Conservation (phyloP, 2,797 vertebrate genomes). For the Menidia menidia region DNA sequence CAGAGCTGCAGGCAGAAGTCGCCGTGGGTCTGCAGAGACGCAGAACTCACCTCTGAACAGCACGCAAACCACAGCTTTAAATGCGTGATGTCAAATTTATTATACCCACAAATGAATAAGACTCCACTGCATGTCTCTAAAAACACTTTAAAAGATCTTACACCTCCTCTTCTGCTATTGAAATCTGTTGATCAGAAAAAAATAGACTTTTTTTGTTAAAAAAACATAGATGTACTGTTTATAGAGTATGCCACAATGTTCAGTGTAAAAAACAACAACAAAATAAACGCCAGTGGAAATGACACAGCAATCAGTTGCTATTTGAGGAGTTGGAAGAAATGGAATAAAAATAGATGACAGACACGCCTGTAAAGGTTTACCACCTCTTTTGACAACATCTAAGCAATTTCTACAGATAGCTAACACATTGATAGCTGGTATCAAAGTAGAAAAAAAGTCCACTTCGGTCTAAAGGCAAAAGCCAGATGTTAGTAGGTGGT, state of each 20-base stretch:
- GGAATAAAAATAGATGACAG: neutral
- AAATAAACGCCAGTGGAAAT: neutral
- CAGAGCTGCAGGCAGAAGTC: constrained; percentile 34
- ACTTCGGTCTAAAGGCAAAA: no score
- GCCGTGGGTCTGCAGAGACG: constrained; percentile 25
- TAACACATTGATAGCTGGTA: no score
- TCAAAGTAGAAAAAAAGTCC: no score
- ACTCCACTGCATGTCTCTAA: constrained; percentile 13
- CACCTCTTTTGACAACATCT: no score
- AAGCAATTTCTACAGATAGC: no score
- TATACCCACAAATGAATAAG: neutral
- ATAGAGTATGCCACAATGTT: neutral
- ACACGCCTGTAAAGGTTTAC: no score
- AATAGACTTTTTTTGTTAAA: neutral
- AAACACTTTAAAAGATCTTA: constrained; percentile 1
- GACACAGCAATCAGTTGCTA: no score
- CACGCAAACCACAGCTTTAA: constrained; percentile 27
- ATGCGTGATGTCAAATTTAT: neutral
- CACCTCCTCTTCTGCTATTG: neutral
- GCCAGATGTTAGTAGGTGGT: no score
- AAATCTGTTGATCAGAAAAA: no score
- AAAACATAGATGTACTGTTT: neutral
- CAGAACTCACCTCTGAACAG: constrained; percentile 5
- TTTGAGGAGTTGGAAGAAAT: neutral
- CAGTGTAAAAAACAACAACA: neutral